Evolutionary conservation across 2,113 vertebrate species (phyloP).

Genomic region (Taurulus bubalis): DNA sequence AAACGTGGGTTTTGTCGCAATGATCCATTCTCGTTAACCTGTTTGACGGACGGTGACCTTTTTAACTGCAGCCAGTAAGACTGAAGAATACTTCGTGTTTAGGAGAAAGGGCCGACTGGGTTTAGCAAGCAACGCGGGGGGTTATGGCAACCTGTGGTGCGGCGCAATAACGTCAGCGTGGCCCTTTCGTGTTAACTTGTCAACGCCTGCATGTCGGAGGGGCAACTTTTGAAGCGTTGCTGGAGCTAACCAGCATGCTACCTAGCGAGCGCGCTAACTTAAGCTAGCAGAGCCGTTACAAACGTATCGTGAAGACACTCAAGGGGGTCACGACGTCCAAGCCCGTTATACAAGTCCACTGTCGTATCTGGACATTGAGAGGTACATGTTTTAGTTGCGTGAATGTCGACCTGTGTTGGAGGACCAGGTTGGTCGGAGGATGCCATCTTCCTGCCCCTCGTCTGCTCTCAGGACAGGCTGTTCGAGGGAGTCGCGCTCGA

Average conservation of each 20-base stretch:
- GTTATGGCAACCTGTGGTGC: background rate
- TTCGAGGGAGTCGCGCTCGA: constrained; percentile 59
- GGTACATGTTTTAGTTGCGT: background rate
- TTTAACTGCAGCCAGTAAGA: constrained; percentile 9
- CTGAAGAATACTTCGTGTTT: constrained; percentile 2
- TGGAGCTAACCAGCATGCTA: constrained; percentile 62
- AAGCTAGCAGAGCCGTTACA: background rate
- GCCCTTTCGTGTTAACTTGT: constrained; percentile 42
- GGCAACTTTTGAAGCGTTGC: constrained; percentile 60
- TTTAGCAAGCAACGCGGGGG: background rate
- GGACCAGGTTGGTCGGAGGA: constrained; percentile 80
- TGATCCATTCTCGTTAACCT: background rate
- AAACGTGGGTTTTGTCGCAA: background rate
- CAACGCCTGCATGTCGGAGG: constrained; percentile 40
- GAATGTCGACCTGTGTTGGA: constrained; percentile 78
- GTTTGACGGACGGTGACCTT: constrained; percentile 56
- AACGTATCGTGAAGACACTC: background rate
- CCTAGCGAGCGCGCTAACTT: constrained; percentile 59
- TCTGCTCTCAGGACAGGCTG: constrained; percentile 2
- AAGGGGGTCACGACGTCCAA: background rate
- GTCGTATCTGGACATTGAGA: background rate
- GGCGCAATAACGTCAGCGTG: background rate
- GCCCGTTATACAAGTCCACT: too few species aligned
- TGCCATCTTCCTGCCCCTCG: constrained; percentile 77
- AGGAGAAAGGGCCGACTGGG: background rate